Evolutionary conservation across 1,140 invertebrate species (phyloP).

Genomic region (Drosophila repletoides): DNA sequence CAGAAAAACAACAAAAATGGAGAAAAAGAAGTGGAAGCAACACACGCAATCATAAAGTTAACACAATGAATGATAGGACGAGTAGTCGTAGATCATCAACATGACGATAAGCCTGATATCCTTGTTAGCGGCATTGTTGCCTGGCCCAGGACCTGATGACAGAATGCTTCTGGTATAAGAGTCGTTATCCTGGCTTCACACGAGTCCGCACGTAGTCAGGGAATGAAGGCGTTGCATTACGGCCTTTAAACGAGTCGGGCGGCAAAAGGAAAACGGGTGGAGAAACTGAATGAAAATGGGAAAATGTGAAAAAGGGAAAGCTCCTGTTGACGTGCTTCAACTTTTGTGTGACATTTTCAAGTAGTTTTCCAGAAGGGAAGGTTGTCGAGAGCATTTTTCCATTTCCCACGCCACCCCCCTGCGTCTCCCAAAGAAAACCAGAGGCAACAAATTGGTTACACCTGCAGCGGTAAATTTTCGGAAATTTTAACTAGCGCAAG

Average conservation of each 20-base stretch:
- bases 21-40: neutral
- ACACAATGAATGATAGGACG: neutral
- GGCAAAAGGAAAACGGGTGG: neutral
- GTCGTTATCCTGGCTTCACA: too few species aligned
- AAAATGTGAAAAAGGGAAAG: neutral
- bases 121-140: constrained; percentile 12
- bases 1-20: neutral
- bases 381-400: neutral
- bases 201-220: constrained; percentile 7
- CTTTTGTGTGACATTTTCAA: constrained; percentile 35
- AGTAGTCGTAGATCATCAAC: constrained; percentile 23
- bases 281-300: neutral
- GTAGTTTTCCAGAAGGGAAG: neutral
- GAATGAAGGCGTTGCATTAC: neutral
- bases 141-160: neutral
- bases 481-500: constrained; percentile 61
- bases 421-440: constrained; percentile 5
- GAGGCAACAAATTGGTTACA: constrained; percentile 51
- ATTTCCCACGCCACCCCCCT: neutral
- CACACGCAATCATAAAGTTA: constrained; percentile 26
- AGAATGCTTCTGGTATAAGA: neutral
- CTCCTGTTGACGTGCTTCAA: constrained; percentile 12
- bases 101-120: constrained; percentile 23
- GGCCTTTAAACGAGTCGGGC: neutral
- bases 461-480: constrained; percentile 59